A percentile compares a stretch with the other conserved stretches of the same genome.
phyloP scores from a whole-genome alignment of 2,888 invertebrate species.

The Drosophila dives region DNA sequence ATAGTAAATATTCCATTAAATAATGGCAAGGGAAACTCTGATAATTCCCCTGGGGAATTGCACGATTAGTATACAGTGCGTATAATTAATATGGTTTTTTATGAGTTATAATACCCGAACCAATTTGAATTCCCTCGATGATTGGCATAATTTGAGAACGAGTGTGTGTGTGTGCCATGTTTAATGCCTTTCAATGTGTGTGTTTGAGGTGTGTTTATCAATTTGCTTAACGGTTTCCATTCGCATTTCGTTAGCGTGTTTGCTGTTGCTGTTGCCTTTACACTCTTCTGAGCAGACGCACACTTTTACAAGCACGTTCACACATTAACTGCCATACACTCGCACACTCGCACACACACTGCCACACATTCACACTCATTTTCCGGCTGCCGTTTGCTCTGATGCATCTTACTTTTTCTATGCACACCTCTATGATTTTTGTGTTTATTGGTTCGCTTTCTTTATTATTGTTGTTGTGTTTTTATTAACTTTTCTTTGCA shows the following conservation, averaged over 20 bases:
- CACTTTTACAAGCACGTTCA: constrained; percentile 6
- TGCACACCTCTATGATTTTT: constrained; percentile 14
- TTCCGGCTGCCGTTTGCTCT: constrained; percentile 23
- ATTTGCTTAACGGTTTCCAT: constrained; percentile 52
- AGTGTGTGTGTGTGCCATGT: constrained; percentile 10
- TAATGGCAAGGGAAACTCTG: constrained; percentile 16
- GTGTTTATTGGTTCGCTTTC: constrained; percentile 17
- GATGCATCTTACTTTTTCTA: constrained; percentile 30
- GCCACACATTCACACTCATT: constrained; percentile 15
- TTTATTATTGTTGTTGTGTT: constrained; percentile 12
- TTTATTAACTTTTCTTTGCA: constrained; percentile 2
- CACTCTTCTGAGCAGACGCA: constrained; percentile 41
- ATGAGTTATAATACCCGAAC: constrained; percentile 11
- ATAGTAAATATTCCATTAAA: background rate
- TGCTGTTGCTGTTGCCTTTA: constrained; percentile 25
- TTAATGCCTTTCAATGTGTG: constrained; percentile 8
- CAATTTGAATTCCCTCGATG: background rate
- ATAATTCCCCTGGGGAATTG: constrained; percentile 18
- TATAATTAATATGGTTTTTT: constrained; percentile 67
- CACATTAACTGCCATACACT: constrained; percentile 7
- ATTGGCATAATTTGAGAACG: constrained; percentile 5
- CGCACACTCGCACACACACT: constrained; percentile 22
- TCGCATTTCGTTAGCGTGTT: constrained; percentile 30
- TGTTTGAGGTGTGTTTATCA: constrained; percentile 50
- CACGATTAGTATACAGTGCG: constrained; percentile 54